Conservation (phyloP, 2,113 vertebrate genomes). For the Porphyrio hochstetteri region DNA sequence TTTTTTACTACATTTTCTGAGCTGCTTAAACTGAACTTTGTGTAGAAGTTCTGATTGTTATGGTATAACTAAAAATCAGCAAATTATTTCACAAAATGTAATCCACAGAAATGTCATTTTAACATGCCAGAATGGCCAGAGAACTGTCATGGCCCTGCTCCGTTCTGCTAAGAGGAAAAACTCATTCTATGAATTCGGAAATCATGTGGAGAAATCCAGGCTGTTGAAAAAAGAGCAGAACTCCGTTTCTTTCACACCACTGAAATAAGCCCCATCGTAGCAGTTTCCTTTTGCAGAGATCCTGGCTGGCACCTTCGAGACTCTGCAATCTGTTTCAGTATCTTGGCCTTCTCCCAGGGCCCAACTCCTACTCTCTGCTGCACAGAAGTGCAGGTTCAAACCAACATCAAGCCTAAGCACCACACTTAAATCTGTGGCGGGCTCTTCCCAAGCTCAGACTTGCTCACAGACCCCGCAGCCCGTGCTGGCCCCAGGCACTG, state of each 20-base stretch:
- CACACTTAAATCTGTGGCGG: rapidly evolving
- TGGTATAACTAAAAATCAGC: not conserved
- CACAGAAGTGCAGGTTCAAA: not conserved
- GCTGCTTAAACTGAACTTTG: not conserved
- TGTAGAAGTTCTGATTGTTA: not conserved
- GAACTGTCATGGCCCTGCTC: not conserved
- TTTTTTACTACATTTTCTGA: not conserved
- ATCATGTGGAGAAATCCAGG: not conserved
- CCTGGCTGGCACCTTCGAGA: slow-evolving; percentile 45
- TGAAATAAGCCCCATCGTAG: slow-evolving; percentile 31
- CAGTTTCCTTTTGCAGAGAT: slow-evolving; percentile 8
- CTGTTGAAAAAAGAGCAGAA: slow-evolving; percentile 44
- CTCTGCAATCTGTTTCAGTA: not conserved
- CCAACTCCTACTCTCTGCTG: not conserved
- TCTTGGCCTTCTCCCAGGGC: slow-evolving; percentile 29
- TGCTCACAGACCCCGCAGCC: not conserved
- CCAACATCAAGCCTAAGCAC: not conserved
- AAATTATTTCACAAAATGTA: not conserved
- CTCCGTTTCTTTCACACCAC: not conserved
- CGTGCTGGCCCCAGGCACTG: not conserved
- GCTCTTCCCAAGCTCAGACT: not conserved
- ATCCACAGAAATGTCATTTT: not conserved
- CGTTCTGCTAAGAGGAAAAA: not conserved
- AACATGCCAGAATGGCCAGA: not conserved
- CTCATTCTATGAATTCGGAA: not conserved